phyloP scores from a whole-genome alignment of 1,140 invertebrate genomes.

The Heliconius eleuchia region DNA sequence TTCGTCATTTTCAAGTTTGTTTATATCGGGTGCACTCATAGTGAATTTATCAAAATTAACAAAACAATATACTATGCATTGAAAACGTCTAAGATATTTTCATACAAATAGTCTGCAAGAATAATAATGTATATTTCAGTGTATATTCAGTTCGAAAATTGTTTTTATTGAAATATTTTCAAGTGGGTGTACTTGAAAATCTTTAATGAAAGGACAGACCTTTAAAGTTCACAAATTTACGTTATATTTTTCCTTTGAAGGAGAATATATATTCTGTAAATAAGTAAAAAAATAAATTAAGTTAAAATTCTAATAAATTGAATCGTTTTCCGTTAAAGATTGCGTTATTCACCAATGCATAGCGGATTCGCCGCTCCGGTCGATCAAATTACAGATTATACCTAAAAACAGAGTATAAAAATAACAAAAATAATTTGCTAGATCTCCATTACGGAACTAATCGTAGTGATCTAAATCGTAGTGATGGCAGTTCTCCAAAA shows the following conservation, averaged over 20 bases:
- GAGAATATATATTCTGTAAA: background rate
- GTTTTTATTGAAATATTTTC: background rate
- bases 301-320: background rate
- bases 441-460: too few relatives aligned
- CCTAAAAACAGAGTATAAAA: constrained; percentile 24
- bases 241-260: background rate
- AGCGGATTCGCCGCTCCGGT: constrained; percentile 28
- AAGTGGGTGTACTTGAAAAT: constrained; percentile 4
- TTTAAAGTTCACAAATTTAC: background rate
- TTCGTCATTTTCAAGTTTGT: constrained; percentile 65
- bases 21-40: constrained; percentile 69
- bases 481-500: too few relatives aligned
- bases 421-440: background rate
- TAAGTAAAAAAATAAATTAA: background rate
- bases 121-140: background rate
- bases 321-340: constrained; percentile 32
- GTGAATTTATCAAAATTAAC: constrained; percentile 21
- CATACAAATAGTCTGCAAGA: background rate
- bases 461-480: too few relatives aligned
- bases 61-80: constrained; percentile 24
- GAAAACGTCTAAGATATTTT: constrained; percentile 9
- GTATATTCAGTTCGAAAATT: background rate
- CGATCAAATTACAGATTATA: constrained; percentile 21
- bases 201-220: background rate
- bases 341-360: constrained; percentile 23